A percentile compares a stretch with the other conserved stretches of the same genome.
phyloP scores from a whole-genome alignment of 2,888 invertebrate genomes.

The Perdita meconis region DNA sequence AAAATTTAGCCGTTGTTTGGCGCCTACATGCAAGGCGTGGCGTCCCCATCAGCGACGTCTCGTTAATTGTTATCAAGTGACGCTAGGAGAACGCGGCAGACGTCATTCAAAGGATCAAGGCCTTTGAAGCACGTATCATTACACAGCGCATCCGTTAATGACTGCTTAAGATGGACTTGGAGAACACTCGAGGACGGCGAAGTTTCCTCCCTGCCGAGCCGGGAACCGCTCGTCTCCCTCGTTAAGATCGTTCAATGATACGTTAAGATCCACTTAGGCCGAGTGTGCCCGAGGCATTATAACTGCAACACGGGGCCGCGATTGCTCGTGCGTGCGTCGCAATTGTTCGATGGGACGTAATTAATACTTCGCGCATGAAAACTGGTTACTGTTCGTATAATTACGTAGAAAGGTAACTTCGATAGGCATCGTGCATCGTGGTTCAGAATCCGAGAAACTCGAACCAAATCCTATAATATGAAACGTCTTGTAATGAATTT shows the following conservation, averaged over 20 bases:
- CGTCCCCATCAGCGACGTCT: background rate
- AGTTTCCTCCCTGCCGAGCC: slow-evolving; percentile 56
- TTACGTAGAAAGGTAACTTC: slow-evolving; percentile 1
- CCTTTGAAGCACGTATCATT: slow-evolving; percentile 49
- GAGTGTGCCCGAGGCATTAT: slow-evolving; percentile 42
- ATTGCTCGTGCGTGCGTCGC: slow-evolving; percentile 38
- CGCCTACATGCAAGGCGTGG: too few species aligned
- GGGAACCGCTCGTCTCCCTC: slow-evolving; percentile 60
- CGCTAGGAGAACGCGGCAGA: background rate
- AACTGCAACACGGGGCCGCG: slow-evolving; percentile 51
- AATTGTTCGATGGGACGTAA: slow-evolving; percentile 26
- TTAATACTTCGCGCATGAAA: slow-evolving; percentile 25
- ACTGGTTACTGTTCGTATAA: slow-evolving; percentile 8
- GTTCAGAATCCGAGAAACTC: too few species aligned
- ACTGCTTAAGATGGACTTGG: slow-evolving; percentile 62
- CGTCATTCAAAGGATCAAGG: slow-evolving; percentile 39
- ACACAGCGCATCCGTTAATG: slow-evolving; percentile 59
- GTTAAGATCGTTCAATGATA: slow-evolving; percentile 69
- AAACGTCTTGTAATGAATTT: too few species aligned
- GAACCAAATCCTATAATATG: too few species aligned
- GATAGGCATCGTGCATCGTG: background rate
- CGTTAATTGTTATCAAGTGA: slow-evolving; percentile 43
- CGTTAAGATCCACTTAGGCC: slow-evolving; percentile 60
- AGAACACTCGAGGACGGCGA: slow-evolving; percentile 62
- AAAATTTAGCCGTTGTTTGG: too few species aligned